phyloP scores from a whole-genome alignment of 1,140 invertebrate species.

The Orchesella cincta region DNA sequence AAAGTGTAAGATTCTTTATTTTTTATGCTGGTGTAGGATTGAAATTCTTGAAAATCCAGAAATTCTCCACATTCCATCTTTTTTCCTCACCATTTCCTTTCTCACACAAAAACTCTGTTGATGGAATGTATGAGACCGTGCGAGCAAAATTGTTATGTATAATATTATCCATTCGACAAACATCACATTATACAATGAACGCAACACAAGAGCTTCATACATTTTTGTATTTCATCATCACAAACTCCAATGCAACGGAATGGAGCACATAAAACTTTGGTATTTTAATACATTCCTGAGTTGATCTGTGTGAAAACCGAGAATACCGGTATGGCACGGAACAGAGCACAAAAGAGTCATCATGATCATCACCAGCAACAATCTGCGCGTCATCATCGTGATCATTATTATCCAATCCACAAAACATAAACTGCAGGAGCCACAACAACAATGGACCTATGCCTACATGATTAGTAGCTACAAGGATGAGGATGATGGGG shows the following conservation, averaged over 20 bases:
- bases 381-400: not conserved
- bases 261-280: conserved; percentile 4
- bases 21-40: too few relatives aligned
- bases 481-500: not conserved
- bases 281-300: conserved; percentile 16
- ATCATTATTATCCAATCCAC: conserved; percentile 3
- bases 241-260: too few relatives aligned
- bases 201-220: too few relatives aligned
- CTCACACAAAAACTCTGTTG: not conserved
- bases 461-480: not conserved
- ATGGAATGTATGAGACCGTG: conserved; percentile 19
- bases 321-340: conserved; percentile 5
- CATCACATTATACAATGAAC: not conserved
- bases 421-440: conserved; percentile 2
- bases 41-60: conserved; percentile 22
- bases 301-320: not conserved
- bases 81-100: not conserved
- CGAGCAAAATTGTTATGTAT: conserved; percentile 1
- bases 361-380: not conserved
- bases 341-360: not conserved
- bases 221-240: too few relatives aligned
- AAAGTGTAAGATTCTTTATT: too few relatives aligned
- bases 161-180: conserved; percentile 10
- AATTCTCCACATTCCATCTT: conserved; percentile 3
- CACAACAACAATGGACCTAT: not conserved